phyloP scores from a whole-genome alignment of 1,140 invertebrate species.

The Drosophila gunungcola region DNA sequence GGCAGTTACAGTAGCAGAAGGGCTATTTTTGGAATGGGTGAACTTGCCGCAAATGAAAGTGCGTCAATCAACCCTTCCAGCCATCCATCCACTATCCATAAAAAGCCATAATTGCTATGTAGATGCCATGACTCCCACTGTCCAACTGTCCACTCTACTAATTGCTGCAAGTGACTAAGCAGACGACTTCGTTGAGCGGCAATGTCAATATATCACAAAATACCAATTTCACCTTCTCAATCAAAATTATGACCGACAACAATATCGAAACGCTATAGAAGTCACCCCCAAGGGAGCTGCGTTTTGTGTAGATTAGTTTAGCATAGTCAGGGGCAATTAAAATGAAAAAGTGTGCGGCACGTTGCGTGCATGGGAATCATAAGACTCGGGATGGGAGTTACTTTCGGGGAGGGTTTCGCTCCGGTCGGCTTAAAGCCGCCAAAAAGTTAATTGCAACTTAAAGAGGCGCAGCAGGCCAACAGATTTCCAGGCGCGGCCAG shows the following conservation, averaged over 20 bases:
- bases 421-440: constrained; percentile 56
- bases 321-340: constrained; percentile 72
- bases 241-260: constrained; percentile 80
- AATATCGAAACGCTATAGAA: constrained; percentile 18
- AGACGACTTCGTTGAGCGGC: constrained; percentile 69
- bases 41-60: constrained; percentile 55
- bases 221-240: constrained; percentile 81
- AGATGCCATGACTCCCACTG: constrained; percentile 47
- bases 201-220: constrained; percentile 82
- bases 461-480: constrained; percentile 62
- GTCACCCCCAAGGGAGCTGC: constrained; percentile 66
- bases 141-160: constrained; percentile 46
- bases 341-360: constrained; percentile 68
- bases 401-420: constrained; percentile 5
- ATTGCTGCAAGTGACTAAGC: constrained; percentile 78
- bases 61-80: constrained; percentile 70
- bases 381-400: constrained; percentile 33
- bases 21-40: constrained; percentile 1
- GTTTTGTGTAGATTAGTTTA: constrained; percentile 82
- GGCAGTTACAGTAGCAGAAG: constrained; percentile 7
- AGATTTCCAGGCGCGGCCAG: constrained; percentile 71
- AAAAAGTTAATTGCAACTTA: constrained; percentile 81
- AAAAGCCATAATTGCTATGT: constrained; percentile 72
- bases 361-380: constrained; percentile 68
- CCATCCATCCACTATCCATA: constrained; percentile 39